Base-by-base conservation (phyloP, 2,888 invertebrate genomes). In the Drosophila setosimentum region DNA sequence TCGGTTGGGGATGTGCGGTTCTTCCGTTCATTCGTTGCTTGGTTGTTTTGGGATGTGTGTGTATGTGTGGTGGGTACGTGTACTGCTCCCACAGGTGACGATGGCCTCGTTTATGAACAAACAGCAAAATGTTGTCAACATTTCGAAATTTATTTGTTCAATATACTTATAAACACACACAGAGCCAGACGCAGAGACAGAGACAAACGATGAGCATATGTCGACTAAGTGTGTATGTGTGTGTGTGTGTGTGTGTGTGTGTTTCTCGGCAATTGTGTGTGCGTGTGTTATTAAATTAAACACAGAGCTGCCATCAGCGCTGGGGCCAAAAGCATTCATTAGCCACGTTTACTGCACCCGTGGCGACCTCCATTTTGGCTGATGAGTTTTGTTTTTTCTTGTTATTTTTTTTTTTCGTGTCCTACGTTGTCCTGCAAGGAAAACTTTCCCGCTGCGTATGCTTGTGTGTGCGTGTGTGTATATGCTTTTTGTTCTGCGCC, bases 301-400 rank as follows among this genome's bases (percentile, higher is more conserved):
- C 77, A 82, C 80, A 83, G 80, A 80, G 73, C 73, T 83, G 83
- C 80, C 83, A 76, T 81, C 81, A 80, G 76, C 68, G 57, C 83
- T 88, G 89, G 76, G 79, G 90, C 87, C 89, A 89, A 89, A 90
- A 90, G 87, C 91, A 90, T 87, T 87, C 90, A 87, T 87, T 87
- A 87, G 87, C 87, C 89, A 87, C 87, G 87, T 87, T 87, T 87
- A 87, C 87, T 89, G 87, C 87, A 87, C 87, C 87, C 87, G 87
- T 89, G 87, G 87, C 91, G 87, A 90, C 89, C 91, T 87, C 87
- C 90, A 87, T 87, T 87, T 90, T 73, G 73, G 53, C 84, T 87
- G 87, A 87, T 89, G 87, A 87, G 87, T 87, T 90, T 90, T 82
- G 69, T 59, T 55, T 68, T 66, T 51, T n/a, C 29, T 48, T 53